Evolutionary conservation across 2,797 vertebrate genomes (phyloP).

Genomic region (Benthosema pterotum): DNA sequence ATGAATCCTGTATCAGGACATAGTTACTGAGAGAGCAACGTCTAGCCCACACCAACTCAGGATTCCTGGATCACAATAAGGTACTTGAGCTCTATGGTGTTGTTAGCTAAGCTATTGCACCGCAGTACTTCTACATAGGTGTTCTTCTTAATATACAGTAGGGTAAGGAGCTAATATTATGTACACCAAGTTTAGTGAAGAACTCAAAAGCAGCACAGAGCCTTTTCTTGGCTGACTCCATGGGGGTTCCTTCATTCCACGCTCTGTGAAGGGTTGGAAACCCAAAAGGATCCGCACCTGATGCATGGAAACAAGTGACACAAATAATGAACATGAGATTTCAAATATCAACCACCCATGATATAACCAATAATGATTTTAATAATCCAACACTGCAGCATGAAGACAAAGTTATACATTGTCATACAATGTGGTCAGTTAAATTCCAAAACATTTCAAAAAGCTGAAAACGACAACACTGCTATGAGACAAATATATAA

Average conservation of each 20-base stretch:
- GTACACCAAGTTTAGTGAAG: conserved; percentile 78
- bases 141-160: too few relatives aligned
- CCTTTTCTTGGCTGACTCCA: conserved; percentile 70
- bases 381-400: too few relatives aligned
- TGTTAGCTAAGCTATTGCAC: too few relatives aligned
- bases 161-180: conserved; percentile 7
- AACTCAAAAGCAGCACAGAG: conserved; percentile 77
- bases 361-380: too few relatives aligned
- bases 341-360: neutral
- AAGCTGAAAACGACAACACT: neutral
- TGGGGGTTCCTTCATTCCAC: conserved; percentile 67
- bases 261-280: conserved; percentile 59
- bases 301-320: neutral
- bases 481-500: neutral
- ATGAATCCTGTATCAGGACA: too few relatives aligned
- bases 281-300: conserved; percentile 77
- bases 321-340: neutral
- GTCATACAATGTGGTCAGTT: neutral
- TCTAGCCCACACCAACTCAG: too few relatives aligned
- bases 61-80: too few relatives aligned
- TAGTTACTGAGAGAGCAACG: too few relatives aligned
- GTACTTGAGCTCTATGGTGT: too few relatives aligned
- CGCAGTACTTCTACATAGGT: too few relatives aligned
- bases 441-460: too few relatives aligned
- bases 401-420: neutral